phyloP scores from a whole-genome alignment of 2,797 vertebrate species.

The Chelon auratus region DNA sequence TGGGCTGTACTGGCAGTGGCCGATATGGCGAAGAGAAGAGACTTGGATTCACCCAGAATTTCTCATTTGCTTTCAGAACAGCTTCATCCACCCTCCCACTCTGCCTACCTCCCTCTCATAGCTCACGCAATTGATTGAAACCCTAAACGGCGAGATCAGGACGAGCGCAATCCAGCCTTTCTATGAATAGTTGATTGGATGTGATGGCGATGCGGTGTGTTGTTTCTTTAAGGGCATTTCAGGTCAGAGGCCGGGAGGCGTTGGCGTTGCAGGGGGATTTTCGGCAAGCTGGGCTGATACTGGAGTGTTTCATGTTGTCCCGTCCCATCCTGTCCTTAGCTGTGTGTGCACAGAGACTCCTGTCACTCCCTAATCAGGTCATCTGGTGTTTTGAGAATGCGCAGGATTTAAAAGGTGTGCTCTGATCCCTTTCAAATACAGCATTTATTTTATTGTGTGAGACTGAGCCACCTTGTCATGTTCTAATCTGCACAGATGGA shows the following conservation, averaged over 20 bases:
- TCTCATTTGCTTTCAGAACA: constrained; percentile 64
- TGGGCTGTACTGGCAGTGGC: constrained; percentile 26
- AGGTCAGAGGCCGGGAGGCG: constrained; percentile 62
- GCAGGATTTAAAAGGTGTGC: constrained; percentile 23
- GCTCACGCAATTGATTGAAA: constrained; percentile 79
- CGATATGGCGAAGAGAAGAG: constrained; percentile 37
- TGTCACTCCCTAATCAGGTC: constrained; percentile 63
- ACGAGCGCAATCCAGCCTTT: constrained; percentile 58
- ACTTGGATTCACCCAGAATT: constrained; percentile 49
- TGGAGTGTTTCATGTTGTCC: constrained; percentile 46
- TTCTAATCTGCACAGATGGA: constrained; percentile 63
- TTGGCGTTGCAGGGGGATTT: constrained; percentile 1
- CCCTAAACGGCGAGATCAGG: constrained; percentile 69
- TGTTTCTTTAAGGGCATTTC: constrained; percentile 78
- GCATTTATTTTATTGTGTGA: constrained; percentile 22
- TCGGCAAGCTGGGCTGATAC: constrained; percentile 36
- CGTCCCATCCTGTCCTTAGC: constrained; percentile 33
- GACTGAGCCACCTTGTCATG: constrained; percentile 42
- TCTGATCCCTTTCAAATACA: constrained; percentile 13
- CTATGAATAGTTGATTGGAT: constrained; percentile 78
- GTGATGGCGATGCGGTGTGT: constrained; percentile 56
- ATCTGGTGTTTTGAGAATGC: constrained; percentile 47
- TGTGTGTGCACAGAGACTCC: constrained; percentile 42
- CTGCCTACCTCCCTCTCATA: constrained; percentile 53
- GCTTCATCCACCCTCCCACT: constrained; percentile 54